Evolutionary conservation across 2,797 vertebrate genomes (phyloP).

Genomic region (Bucorvus abyssinicus): DNA sequence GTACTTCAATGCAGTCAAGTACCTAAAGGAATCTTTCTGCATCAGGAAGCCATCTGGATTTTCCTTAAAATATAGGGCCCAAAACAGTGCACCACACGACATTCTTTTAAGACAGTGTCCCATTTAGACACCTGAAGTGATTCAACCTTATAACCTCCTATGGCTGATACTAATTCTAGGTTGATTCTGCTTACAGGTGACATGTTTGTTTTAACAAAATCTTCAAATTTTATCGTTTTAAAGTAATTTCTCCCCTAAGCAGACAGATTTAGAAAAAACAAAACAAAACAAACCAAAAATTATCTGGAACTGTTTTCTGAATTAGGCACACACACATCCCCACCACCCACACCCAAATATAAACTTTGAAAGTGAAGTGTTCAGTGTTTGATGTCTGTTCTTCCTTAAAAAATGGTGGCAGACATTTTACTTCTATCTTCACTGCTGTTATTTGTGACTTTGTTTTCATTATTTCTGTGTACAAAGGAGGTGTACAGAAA

Average conservation of each 20-base stretch:
- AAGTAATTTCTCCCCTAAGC: background rate
- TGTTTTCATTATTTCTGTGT: background rate
- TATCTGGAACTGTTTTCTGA: background rate
- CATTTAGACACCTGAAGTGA: background rate
- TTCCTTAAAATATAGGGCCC: background rate
- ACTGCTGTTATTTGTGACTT: background rate
- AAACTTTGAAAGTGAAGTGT: background rate
- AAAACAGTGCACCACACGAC: rapidly evolving
- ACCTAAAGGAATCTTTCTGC: background rate
- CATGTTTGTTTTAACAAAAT: background rate
- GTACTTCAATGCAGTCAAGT: background rate
- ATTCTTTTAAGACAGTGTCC: background rate
- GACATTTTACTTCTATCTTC: background rate
- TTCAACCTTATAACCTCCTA: background rate
- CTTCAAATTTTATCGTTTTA: background rate
- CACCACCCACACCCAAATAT: background rate
- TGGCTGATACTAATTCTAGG: background rate
- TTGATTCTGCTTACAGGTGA: background rate
- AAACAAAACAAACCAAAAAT: background rate
- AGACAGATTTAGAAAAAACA: background rate
- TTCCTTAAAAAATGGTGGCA: background rate
- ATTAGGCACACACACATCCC: background rate
- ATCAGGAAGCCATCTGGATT: background rate
- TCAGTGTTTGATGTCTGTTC: background rate
- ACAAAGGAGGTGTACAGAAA: background rate